Evolutionary conservation across 2,888 invertebrate species (phyloP), one percentile per base, ranked within the genome.

Genomic region (Siphlonurus alternatus): DNA sequence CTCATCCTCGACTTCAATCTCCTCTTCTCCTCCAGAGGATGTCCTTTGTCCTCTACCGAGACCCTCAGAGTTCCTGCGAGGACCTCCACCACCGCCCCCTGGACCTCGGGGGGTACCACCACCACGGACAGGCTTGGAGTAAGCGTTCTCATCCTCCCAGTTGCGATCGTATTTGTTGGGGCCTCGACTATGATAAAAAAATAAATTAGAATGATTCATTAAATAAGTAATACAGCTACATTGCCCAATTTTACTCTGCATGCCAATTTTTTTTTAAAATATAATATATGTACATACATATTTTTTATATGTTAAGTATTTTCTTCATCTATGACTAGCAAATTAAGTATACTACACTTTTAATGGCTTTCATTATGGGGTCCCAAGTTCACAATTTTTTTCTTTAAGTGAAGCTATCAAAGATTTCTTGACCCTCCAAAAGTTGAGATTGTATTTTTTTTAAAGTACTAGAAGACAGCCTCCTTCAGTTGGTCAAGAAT

Each of bases 91-190:
- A 54, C 65, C 70, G 65, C 74, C 75, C 59, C 68, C 71, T 54
- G 71, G 66, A 60, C 68, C 68, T 53, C 69, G 67, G 56, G 71
- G 70, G 64, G 61, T 38, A 53, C 70, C 69, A 53, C 71, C 72
- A 20, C 75, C 70, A 56, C 56, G 56, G n/a, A 7, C 20, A 19
- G 80, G 76, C 69, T 89, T 85, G 22, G 82, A 79, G 74, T 93
- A 94, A 0, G 93, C 93, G 72, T 89, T 89, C 73, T 91, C 92
- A 73, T 94, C 93, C 73, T 93, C 92, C 93, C 93, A 94, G 66
- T 90, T 92, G 15, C 93, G 83, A 0, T 89, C 91, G 75, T 94
- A 94, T 74, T 93, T 93, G 73, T 88, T 93, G 0, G 93, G 93
- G 0, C 93, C 93, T 64, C 93, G 89, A 0, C 89, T 89, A 71